phyloP scores from a whole-genome alignment of 2,113 vertebrate species.

The Empidonax alnorum region DNA sequence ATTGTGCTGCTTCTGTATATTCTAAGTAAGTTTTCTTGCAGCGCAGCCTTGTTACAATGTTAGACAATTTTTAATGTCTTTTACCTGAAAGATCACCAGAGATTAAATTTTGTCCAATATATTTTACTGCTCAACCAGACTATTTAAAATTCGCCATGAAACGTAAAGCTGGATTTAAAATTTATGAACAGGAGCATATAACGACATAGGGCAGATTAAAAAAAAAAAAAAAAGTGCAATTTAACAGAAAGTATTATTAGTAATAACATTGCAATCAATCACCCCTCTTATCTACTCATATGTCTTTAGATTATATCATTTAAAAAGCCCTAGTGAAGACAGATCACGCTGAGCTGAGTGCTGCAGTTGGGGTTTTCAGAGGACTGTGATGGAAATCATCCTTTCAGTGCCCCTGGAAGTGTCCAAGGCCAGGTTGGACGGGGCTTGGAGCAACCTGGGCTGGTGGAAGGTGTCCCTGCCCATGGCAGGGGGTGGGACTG shows the following conservation, averaged over 20 bases:
- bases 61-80: background rate
- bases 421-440: background rate
- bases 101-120: background rate
- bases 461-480: background rate
- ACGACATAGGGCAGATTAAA: background rate
- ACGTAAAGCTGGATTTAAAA: slow-evolving; percentile 21
- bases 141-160: slow-evolving; percentile 42
- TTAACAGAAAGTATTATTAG: slow-evolving; percentile 14
- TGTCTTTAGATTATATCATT: background rate
- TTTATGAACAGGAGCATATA: background rate
- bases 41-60: background rate
- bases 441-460: background rate
- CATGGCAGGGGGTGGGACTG: background rate
- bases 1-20: background rate
- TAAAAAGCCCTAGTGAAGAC: background rate
- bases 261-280: slow-evolving; percentile 22
- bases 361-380: background rate
- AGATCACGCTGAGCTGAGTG: background rate
- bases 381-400: background rate
- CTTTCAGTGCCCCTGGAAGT: background rate
- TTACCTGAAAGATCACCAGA: slow-evolving; percentile 19
- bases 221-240: background rate
- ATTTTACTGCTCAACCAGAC: slow-evolving; percentile 15
- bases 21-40: background rate
- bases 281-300: slow-evolving; percentile 15